A percentile compares a stretch with the other conserved stretches of the same genome.
Evolutionary conservation across 2,888 invertebrate species (phyloP).

Genomic region (Phyllotreta striolata): DNA sequence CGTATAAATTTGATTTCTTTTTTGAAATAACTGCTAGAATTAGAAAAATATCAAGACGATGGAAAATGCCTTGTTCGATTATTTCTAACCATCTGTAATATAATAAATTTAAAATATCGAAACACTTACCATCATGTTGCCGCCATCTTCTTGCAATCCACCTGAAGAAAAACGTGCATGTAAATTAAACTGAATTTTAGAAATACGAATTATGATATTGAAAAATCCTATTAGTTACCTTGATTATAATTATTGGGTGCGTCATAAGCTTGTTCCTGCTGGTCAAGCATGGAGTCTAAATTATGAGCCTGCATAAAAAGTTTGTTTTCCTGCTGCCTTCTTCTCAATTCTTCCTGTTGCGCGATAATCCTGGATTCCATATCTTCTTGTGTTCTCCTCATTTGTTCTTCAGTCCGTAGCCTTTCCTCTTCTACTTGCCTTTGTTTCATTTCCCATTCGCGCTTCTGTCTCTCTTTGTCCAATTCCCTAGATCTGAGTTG

Average conservation of each 20-base stretch:
- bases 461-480: conserved; percentile 80
- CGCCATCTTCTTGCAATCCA: conserved; percentile 6
- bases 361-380: conserved; percentile 79
- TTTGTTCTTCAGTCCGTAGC: conserved; percentile 66
- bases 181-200: background rate
- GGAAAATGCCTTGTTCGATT: too few species aligned
- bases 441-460: conserved; percentile 63
- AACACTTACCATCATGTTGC: too few species aligned
- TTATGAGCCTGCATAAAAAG: conserved; percentile 80
- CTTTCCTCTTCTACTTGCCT: conserved; percentile 83
- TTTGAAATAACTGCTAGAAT: too few species aligned
- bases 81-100: too few species aligned
- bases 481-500: conserved; percentile 86
- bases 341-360: conserved; percentile 85
- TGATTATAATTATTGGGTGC: conserved; percentile 34
- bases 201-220: conserved; percentile 2
- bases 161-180: conserved; percentile 3
- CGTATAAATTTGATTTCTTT: too few species aligned
- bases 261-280: conserved; percentile 69
- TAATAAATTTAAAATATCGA: too few species aligned
- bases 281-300: conserved; percentile 69
- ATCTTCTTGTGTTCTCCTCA: conserved; percentile 78
- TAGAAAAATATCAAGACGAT: too few species aligned
- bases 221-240: conserved; percentile 14
- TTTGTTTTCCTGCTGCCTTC: conserved; percentile 87